These are phyloP conservation scores for Rosalia funebris DNA, from an alignment of 2,888 invertebrate genomes.

Conservation along the genomic window DNA sequence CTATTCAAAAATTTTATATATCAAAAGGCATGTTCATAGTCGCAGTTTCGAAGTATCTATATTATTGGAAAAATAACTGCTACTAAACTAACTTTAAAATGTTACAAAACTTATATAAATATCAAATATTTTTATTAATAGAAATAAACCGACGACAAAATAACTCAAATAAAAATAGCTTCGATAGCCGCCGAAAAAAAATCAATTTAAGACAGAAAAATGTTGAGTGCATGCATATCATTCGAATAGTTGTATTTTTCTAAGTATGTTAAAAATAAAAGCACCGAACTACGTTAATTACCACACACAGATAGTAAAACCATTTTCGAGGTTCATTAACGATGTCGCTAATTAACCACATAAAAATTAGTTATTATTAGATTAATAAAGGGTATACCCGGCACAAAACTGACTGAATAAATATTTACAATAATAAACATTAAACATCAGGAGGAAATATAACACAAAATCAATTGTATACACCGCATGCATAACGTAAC, in stretches of 20 bases:
- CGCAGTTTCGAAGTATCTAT: neutral
- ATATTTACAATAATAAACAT: neutral
- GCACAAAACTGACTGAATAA: neutral
- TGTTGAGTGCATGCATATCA: constrained; percentile 5
- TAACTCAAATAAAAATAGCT: constrained; percentile 25
- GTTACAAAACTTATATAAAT: constrained; percentile 23
- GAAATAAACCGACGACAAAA: constrained; percentile 23
- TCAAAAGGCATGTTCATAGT: no score
- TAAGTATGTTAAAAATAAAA: constrained; percentile 7
- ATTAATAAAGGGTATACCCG: constrained; percentile 13
- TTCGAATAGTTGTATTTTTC: constrained; percentile 1
- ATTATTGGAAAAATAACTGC: neutral
- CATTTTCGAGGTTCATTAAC: constrained; percentile 3
- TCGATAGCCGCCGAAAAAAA: constrained; percentile 18
- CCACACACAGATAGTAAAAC: constrained; percentile 1
- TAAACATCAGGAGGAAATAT: neutral
- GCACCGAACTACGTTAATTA: neutral
- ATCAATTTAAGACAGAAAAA: constrained; percentile 12
- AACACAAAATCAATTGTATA: neutral
- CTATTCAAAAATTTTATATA: no score
- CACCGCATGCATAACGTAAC: no score
- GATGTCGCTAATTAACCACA: neutral
- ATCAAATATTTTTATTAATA: constrained; percentile 25
- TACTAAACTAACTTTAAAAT: constrained; percentile 4
- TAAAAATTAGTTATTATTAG: constrained; percentile 3